A percentile compares a stretch with the other conserved stretches of the same genome.
These are phyloP conservation scores for Ptychoptera albimana DNA, from an alignment of 2,888 invertebrate species.

Conservation along the genomic window DNA sequence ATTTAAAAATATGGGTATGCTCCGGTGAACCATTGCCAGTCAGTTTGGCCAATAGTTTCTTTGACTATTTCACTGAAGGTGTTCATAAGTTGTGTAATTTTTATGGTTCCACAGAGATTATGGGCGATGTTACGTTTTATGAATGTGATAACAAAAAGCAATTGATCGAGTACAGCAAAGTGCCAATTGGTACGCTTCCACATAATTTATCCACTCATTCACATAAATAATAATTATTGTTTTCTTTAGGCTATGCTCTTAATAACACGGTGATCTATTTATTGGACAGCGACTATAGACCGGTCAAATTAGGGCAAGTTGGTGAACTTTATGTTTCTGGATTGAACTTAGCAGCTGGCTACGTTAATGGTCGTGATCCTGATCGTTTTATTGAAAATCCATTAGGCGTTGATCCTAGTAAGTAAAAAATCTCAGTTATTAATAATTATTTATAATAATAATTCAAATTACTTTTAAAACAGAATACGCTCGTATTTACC, in stretches of 20 bases:
- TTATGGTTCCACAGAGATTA: constrained; percentile 82
- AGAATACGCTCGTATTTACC: constrained; percentile 59
- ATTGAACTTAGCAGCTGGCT: constrained; percentile 61
- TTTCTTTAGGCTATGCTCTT: constrained; percentile 46
- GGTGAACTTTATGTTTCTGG: constrained; percentile 77
- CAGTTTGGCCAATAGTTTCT: constrained; percentile 57
- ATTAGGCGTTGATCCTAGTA: constrained; percentile 46
- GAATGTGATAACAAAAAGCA: constrained; percentile 44
- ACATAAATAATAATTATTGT: not conserved
- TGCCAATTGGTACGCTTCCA: constrained; percentile 58
- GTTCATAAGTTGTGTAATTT: constrained; percentile 63
- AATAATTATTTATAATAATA: not conserved
- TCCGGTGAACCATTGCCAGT: constrained; percentile 70
- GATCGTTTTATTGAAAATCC: constrained; percentile 63
- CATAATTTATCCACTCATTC: not conserved
- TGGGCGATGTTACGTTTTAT: constrained; percentile 78
- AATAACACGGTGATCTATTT: constrained; percentile 70
- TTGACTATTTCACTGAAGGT: constrained; percentile 50
- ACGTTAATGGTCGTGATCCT: constrained; percentile 57
- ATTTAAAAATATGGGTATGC: constrained; percentile 65
- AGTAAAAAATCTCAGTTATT: no score
- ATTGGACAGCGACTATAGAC: constrained; percentile 54
- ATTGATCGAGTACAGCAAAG: constrained; percentile 43
- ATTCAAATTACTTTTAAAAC: constrained; percentile 6
- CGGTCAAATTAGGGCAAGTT: constrained; percentile 53